Evolutionary conservation across 2,113 vertebrate genomes (phyloP).

Genomic region (Jacana jacana): DNA sequence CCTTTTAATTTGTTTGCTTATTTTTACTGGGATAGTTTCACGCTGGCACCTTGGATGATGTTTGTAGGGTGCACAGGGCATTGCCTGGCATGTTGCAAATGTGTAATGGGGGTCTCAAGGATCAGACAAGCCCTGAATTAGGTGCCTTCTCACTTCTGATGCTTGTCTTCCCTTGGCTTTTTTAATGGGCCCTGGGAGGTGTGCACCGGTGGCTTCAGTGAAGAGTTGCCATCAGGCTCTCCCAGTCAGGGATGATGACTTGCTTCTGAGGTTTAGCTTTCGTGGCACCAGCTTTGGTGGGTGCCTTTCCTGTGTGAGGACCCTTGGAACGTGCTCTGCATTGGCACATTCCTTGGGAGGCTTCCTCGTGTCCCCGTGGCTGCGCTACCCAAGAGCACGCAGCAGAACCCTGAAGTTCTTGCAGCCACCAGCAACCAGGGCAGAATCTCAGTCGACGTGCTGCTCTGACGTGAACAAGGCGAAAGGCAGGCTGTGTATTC

Average conservation of each 20-base stretch:
- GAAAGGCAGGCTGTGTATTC: background rate
- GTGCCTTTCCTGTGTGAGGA: background rate
- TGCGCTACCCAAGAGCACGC: background rate
- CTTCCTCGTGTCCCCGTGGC: background rate
- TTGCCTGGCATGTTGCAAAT: background rate
- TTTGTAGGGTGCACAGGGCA: background rate
- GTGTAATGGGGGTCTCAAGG: background rate
- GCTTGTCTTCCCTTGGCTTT: background rate
- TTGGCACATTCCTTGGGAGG: background rate
- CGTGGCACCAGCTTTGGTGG: background rate
- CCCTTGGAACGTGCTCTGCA: rapidly evolving
- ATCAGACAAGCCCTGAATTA: rapidly evolving
- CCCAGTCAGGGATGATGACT: background rate
- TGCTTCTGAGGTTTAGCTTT: background rate
- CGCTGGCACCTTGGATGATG: background rate
- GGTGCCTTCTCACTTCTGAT: background rate
- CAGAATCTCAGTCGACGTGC: background rate
- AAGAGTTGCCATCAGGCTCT: background rate
- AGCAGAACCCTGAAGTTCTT: background rate
- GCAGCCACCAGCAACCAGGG: background rate
- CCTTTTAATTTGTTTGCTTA: no score
- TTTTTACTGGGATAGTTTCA: background rate
- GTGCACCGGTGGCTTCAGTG: background rate
- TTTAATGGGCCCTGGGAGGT: rapidly evolving
- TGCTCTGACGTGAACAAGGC: background rate